Base-by-base conservation (phyloP, 1,140 invertebrate genomes). In the Danaus melanippus region DNA sequence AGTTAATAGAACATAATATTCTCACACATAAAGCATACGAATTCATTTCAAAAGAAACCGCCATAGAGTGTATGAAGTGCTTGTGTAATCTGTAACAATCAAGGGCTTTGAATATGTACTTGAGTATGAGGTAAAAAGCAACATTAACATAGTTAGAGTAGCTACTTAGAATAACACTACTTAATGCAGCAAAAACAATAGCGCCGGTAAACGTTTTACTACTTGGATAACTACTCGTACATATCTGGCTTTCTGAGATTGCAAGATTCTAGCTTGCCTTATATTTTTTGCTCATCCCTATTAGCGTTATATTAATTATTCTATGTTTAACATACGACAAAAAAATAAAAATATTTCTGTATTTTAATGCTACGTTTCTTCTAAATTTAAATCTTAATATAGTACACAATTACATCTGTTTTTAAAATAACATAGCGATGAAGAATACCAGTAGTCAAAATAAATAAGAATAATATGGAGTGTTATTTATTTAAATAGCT, bases 121-220 rank as follows among this genome's bases (percentile, higher is more conserved):
- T 65, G 64, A 69, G 61, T 64, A 62, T 51, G 53, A 62, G 61
- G 55, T 63, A 58, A 71, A 68, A 66, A 67, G 64, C 61, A 72
- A 62, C 62, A 73, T 76, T 75, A 69, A 77, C 71, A 69, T 75
- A 64, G 62, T 69, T 74, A 60, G 68, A 68, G 65, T 64, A 67
- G 63, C 70, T 75, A 72, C 76, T 81, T 77, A 69, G 62, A 69
- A 59, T 60, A 76, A 73, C 60, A 71, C 63, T 75, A 62, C 71
- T 74, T 74, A 79, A 75, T 71, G 69, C 68, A 70, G 69, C 63
- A 82, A 82, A 81, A 81, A 79, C 76, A 79, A 79, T 74, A 66
- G 69, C 61, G 62, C 63, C 75, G 74, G 67, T 74, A 73, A 79
- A 76, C 67, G 58, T 50, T 71, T 62, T 64, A 67, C 56, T 63